These are phyloP conservation scores for Cervus canadensis DNA, from an alignment of 2,113 vertebrate species.

Conservation along the genomic window DNA sequence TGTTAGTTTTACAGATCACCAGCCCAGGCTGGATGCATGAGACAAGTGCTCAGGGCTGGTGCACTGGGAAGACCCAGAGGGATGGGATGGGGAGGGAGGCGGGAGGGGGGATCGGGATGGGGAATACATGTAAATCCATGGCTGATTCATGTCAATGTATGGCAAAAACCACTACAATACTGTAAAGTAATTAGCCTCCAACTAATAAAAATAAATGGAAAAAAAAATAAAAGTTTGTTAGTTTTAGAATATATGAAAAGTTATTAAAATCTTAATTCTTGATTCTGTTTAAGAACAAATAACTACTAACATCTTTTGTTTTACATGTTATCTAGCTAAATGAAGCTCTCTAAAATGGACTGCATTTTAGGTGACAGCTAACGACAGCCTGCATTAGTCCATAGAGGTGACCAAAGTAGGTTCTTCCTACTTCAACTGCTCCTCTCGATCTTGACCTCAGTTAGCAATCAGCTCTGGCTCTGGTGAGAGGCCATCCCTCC, in stretches of 20 bases:
- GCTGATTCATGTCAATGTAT: no score
- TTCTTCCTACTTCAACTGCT: constrained; percentile 9
- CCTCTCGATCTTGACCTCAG: neutral
- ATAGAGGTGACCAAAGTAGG: neutral
- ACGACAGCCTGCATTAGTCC: neutral
- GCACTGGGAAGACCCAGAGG: no score
- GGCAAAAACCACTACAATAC: no score
- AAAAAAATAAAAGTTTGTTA: neutral
- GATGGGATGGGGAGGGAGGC: no score
- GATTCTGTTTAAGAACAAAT: constrained; percentile 33
- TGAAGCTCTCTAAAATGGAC: neutral
- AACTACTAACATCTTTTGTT: neutral
- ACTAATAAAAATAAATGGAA: no score
- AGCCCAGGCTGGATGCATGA: no score
- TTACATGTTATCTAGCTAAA: neutral
- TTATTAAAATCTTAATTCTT: neutral
- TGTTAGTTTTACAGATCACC: neutral
- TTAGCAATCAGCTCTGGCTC: neutral
- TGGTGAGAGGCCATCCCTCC: neutral
- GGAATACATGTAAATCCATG: no score
- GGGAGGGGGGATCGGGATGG: no score
- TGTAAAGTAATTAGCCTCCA: no score
- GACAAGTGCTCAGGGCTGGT: no score
- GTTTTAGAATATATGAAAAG: neutral
- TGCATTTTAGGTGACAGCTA: constrained; percentile 7